Evolutionary conservation across 2,888 invertebrate genomes (phyloP).

Genomic region (Athalia cordata): DNA sequence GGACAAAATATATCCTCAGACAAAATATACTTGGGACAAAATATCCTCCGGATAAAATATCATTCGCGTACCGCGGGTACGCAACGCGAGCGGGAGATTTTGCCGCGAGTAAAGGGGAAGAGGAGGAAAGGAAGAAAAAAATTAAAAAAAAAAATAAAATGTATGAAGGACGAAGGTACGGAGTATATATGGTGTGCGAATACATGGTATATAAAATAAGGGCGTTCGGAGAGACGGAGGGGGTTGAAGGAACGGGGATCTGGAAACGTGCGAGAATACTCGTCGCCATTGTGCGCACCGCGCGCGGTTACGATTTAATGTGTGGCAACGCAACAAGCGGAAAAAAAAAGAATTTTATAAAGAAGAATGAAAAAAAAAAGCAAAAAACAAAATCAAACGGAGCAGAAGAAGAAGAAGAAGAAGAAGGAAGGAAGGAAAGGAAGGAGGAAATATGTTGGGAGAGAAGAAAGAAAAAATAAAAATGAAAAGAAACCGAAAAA

Average conservation of each 20-base stretch:
- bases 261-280: slow-evolving; percentile 55
- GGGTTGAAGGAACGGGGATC: slow-evolving; percentile 60
- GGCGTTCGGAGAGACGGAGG: background rate
- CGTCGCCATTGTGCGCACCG: slow-evolving; percentile 58
- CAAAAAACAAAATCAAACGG: slow-evolving; percentile 50
- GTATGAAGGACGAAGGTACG: background rate
- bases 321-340: slow-evolving; percentile 49
- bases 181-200: background rate
- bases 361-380: slow-evolving; percentile 40
- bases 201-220: background rate
- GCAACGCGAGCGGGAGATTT: too few relatives aligned
- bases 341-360: slow-evolving; percentile 47
- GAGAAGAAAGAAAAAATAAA: slow-evolving; percentile 24
- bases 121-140: background rate
- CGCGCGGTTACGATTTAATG: slow-evolving; percentile 62
- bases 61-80: too few relatives aligned
- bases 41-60: too few relatives aligned
- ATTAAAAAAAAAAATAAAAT: background rate
- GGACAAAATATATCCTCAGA: too few relatives aligned
- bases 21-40: too few relatives aligned
- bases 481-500: slow-evolving; percentile 46
- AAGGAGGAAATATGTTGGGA: slow-evolving; percentile 32
- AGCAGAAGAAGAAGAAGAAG: slow-evolving; percentile 43
- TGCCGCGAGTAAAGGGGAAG: too few relatives aligned
- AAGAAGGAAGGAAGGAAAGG: slow-evolving; percentile 46